Percentiles rank a stretch among this genome's conserved stretches.
Evolutionary conservation across 2,113 vertebrate species (phyloP).

Genomic region (Rhynchopsitta pachyrhyncha): DNA sequence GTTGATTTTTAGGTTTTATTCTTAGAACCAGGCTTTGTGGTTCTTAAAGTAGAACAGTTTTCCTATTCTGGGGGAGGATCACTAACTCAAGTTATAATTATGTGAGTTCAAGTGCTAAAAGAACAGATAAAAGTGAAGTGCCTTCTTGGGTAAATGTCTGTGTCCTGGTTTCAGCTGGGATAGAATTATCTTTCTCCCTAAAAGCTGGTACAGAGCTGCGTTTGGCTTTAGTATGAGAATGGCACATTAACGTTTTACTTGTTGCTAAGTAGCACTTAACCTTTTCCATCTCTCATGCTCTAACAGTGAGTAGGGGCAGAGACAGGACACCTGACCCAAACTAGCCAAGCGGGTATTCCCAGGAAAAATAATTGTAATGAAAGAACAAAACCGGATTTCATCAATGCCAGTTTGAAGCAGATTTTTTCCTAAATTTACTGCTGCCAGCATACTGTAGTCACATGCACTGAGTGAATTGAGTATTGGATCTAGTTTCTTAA

Average conservation of each 20-base stretch:
- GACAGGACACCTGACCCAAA: background rate
- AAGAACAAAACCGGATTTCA: background rate
- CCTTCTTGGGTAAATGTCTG: background rate
- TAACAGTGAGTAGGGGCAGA: background rate
- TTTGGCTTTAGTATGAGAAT: background rate
- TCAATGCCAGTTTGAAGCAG: background rate
- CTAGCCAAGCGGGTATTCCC: background rate
- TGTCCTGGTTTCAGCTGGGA: background rate
- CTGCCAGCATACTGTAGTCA: background rate
- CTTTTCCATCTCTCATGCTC: background rate
- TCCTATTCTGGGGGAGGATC: background rate
- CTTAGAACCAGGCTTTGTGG: background rate
- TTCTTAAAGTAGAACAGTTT: background rate
- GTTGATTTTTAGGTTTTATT: background rate
- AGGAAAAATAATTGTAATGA: background rate
- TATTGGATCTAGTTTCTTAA: background rate
- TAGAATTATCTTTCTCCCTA: background rate
- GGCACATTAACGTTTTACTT: background rate
- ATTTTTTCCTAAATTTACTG: constrained; percentile 1
- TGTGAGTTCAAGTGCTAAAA: background rate
- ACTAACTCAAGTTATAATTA: background rate
- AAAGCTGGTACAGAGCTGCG: background rate
- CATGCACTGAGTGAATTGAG: background rate
- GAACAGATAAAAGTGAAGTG: background rate
- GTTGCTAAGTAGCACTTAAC: background rate